phyloP scores from a whole-genome alignment of 1,140 invertebrate species.

The Cephus cinctus region DNA sequence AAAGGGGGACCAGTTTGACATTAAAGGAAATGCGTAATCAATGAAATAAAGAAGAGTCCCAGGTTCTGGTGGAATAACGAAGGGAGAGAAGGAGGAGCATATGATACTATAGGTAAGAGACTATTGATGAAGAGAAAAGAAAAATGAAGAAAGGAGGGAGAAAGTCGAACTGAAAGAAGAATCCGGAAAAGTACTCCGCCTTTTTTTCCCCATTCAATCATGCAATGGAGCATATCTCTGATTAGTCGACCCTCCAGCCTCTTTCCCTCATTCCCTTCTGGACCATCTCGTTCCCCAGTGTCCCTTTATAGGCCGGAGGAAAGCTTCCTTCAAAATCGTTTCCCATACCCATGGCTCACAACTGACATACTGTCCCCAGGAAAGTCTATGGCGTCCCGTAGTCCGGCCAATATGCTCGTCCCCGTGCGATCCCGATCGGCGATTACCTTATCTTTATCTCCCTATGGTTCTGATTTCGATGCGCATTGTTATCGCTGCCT shows the following conservation, averaged over 20 bases:
- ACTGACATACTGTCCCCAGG: neutral
- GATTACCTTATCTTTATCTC: constrained; percentile 1
- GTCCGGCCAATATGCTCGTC: too few relatives aligned
- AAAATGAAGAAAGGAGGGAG: neutral
- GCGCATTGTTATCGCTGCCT: neutral
- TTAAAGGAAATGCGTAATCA: too few relatives aligned
- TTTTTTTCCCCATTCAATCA: neutral
- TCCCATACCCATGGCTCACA: neutral
- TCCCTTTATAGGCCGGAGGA: too few relatives aligned
- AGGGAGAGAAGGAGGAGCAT: too few relatives aligned
- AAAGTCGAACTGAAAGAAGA: neutral
- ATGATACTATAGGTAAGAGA: neutral
- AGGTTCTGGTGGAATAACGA: too few relatives aligned
- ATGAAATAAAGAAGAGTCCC: too few relatives aligned
- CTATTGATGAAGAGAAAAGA: neutral
- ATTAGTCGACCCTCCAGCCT: neutral
- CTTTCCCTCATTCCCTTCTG: neutral
- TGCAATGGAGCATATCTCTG: neutral
- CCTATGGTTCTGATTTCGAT: neutral
- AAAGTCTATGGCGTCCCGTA: too few relatives aligned
- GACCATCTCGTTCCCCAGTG: too few relatives aligned
- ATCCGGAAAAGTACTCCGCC: too few relatives aligned
- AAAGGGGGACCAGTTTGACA: too few relatives aligned
- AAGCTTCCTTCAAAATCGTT: neutral
- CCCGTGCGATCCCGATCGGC: neutral